Percentiles rank a stretch among this genome's conserved stretches.
These are phyloP conservation scores for Hydractinia echinata DNA, from an alignment of 30 jellyfish, hydroid and myxozoan genomes.

Conservation along the genomic window DNA sequence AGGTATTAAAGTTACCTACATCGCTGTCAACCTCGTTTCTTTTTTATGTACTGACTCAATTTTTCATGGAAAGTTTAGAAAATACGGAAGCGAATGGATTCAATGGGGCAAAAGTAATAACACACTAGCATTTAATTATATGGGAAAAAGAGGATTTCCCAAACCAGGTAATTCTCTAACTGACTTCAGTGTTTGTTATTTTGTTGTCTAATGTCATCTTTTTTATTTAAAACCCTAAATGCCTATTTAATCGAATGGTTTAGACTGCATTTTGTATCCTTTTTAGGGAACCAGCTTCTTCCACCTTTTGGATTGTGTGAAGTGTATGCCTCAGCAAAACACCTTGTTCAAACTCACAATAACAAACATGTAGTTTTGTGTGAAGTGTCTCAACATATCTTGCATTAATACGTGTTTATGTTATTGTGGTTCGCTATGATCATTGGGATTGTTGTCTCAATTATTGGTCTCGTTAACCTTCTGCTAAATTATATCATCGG, in stretches of 20 bases:
- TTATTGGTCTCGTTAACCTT: slow-evolving; percentile 16
- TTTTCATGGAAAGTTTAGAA: slow-evolving; percentile 14
- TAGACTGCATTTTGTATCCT: too few species aligned
- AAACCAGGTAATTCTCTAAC: slow-evolving; percentile 32
- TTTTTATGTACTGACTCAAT: slow-evolving; percentile 25
- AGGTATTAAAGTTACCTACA: slow-evolving; percentile 10
- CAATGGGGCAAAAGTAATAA: slow-evolving; percentile 23
- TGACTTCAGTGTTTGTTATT: not conserved
- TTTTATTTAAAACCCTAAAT: too few species aligned
- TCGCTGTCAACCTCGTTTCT: slow-evolving; percentile 23
- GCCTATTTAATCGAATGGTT: too few species aligned
- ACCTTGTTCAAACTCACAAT: not conserved
- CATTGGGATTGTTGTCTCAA: slow-evolving; percentile 28
- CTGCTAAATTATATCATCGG: slow-evolving; percentile 20
- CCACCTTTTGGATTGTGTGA: slow-evolving; percentile 49
- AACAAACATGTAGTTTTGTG: slow-evolving; percentile 7
- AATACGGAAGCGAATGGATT: slow-evolving; percentile 38
- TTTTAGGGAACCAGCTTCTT: slow-evolving; percentile 30
- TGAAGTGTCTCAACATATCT: slow-evolving; percentile 35
- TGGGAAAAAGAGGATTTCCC: slow-evolving; percentile 39
- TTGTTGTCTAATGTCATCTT: too few species aligned
- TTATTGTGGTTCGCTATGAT: slow-evolving; percentile 35
- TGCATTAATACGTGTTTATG: slow-evolving; percentile 23
- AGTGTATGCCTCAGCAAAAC: slow-evolving; percentile 36
- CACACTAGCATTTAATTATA: slow-evolving; percentile 22